Percentiles rank a stretch among this genome's conserved stretches.
phyloP scores from a whole-genome alignment of 2,797 vertebrate genomes.

The Myiotriccus ornatus region DNA sequence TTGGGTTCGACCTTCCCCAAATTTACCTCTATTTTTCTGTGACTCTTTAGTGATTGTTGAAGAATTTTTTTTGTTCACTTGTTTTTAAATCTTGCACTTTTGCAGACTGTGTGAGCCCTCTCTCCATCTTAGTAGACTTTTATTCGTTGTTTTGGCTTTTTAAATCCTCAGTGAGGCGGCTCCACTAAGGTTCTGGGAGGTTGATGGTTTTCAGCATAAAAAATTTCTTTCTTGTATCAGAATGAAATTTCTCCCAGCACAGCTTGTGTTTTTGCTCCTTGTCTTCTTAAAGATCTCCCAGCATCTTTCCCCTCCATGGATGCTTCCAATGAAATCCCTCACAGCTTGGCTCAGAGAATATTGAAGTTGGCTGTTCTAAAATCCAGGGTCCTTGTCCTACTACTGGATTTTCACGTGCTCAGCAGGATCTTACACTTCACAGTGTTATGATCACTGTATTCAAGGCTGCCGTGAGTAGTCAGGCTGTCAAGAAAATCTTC shows the following conservation, averaged over 20 bases:
- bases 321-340: not conserved
- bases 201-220: not conserved
- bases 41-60: too few relatives aligned
- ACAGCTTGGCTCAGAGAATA: not conserved
- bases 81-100: too few relatives aligned
- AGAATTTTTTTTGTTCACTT: too few relatives aligned
- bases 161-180: not conserved
- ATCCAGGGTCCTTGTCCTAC: not conserved
- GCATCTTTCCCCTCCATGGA: not conserved
- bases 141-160: not conserved
- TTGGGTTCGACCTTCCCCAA: too few relatives aligned
- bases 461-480: not conserved
- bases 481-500: not conserved
- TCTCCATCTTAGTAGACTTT: too few relatives aligned
- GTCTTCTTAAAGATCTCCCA: not conserved
- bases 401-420: not conserved
- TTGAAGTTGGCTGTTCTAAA: not conserved
- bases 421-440: not conserved
- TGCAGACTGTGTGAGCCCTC: too few relatives aligned
- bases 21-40: too few relatives aligned
- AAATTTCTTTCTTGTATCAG: not conserved
- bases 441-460: not conserved
- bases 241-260: not conserved
- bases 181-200: not conserved
- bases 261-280: not conserved